These are phyloP conservation scores for Pogonus chalceus DNA, from an alignment of 1,140 invertebrate genomes.

Conservation along the genomic window DNA sequence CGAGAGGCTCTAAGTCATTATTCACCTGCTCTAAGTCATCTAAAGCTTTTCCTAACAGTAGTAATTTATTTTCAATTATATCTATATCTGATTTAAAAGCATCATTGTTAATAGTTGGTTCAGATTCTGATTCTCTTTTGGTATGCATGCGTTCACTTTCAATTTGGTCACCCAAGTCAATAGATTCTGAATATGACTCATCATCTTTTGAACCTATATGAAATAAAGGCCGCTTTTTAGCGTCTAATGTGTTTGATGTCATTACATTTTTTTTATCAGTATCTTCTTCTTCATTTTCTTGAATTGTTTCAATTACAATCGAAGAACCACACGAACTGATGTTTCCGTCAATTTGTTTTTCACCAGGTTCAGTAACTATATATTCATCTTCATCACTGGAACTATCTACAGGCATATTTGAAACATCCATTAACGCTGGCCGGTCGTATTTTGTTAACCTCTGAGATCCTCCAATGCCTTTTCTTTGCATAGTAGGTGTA, in stretches of 20 bases:
- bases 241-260: slow-evolving; percentile 17
- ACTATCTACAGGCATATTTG: slow-evolving; percentile 5
- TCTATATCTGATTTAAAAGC: slow-evolving; percentile 26
- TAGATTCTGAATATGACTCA: slow-evolving; percentile 15
- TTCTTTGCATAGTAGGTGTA: slow-evolving; percentile 20
- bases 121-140: slow-evolving; percentile 2
- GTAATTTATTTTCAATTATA: slow-evolving; percentile 29
- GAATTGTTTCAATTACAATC: slow-evolving; percentile 11
- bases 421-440: slow-evolving; percentile 7
- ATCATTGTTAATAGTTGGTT: slow-evolving; percentile 18
- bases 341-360: slow-evolving; percentile 1
- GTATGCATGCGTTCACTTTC: slow-evolving; percentile 3
- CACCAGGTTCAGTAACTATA: slow-evolving; percentile 18
- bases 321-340: not conserved
- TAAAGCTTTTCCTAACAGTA: slow-evolving; percentile 32
- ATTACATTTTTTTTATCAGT: slow-evolving; percentile 19
- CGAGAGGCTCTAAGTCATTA: not conserved
- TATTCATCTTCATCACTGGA: slow-evolving; percentile 16
- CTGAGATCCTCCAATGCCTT: slow-evolving; percentile 21
- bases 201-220: slow-evolving; percentile 35
- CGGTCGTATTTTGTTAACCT: slow-evolving; percentile 16
- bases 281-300: not conserved
- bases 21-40: slow-evolving; percentile 27
- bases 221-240: slow-evolving; percentile 28
- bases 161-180: not conserved